Conservation (phyloP, 2,797 vertebrate species). For the Notolepis coatsorum region DNA sequence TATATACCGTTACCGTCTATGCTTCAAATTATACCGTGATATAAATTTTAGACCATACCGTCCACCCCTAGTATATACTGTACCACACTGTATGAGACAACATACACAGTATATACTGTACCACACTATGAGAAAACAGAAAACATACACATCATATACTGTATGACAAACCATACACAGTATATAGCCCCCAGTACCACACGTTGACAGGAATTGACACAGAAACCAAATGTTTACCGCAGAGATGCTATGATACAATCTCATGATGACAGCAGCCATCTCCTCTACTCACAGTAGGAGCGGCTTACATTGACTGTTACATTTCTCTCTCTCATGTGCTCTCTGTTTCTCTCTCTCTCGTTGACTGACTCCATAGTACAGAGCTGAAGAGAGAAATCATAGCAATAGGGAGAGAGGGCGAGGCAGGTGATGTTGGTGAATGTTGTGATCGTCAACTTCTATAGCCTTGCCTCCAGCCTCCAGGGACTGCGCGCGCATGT, state of each 20-base stretch:
- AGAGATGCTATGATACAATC: not conserved
- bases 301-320: no score
- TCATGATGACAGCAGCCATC: not conserved
- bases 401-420: not conserved
- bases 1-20: no score
- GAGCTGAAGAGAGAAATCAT: not conserved
- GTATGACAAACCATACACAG: no score
- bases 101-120: conserved; percentile 4
- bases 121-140: no score
- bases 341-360: not conserved
- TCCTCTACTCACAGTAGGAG: not conserved
- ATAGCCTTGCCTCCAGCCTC: conserved; percentile 44
- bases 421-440: conserved; percentile 47
- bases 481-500: conserved; percentile 3
- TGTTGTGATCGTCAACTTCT: conserved; percentile 52
- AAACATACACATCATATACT: no score
- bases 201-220: not conserved
- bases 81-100: conserved; percentile 11
- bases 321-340: no score
- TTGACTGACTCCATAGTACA: conserved; percentile 12
- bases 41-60: no score
- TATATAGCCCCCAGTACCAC: no score
- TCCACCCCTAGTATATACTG: no score
- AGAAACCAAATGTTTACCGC: not conserved
- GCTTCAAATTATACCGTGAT: no score